Conservation (phyloP, 1,140 invertebrate species). For the Scaptomyza hsui region DNA sequence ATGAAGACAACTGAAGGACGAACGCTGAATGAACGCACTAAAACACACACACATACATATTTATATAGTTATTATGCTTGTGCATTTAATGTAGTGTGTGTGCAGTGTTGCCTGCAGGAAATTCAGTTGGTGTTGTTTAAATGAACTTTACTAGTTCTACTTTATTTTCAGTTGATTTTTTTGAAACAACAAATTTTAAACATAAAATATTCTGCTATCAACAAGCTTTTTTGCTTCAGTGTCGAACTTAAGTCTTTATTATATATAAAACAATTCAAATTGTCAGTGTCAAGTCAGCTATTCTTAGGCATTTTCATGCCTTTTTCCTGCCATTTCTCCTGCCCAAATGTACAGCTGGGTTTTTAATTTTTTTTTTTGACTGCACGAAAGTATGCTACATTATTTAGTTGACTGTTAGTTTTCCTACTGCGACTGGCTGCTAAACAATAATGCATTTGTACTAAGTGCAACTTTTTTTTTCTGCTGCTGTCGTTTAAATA, state of each 20-base stretch:
- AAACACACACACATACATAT: constrained; percentile 12
- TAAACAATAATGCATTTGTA: constrained; percentile 65
- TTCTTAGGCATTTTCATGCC: too few species aligned
- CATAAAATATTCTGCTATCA: too few species aligned
- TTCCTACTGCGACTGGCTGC: constrained; percentile 6
- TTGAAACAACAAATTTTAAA: too few species aligned
- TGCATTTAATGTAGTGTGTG: neutral
- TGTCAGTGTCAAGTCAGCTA: too few species aligned
- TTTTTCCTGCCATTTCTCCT: constrained; percentile 1
- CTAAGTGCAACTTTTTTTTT: constrained; percentile 42
- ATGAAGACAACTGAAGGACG: constrained; percentile 63
- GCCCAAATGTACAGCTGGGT: constrained; percentile 8
- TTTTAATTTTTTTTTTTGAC: neutral
- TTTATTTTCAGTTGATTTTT: too few species aligned
- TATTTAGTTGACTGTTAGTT: constrained; percentile 17
- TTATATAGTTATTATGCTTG: too few species aligned
- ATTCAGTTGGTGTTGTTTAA: constrained; percentile 1
- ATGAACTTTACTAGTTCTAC: neutral
- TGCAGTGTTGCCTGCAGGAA: neutral
- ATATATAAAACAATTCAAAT: too few species aligned
- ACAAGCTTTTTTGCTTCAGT: too few species aligned
- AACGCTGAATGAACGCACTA: constrained; percentile 1
- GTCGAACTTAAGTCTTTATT: too few species aligned
- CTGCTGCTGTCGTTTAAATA: constrained; percentile 58
- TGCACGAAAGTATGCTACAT: constrained; percentile 40